Evolutionary conservation across 2,797 vertebrate genomes (phyloP).

Genomic region (Sternarchorhynchus goeldii): DNA sequence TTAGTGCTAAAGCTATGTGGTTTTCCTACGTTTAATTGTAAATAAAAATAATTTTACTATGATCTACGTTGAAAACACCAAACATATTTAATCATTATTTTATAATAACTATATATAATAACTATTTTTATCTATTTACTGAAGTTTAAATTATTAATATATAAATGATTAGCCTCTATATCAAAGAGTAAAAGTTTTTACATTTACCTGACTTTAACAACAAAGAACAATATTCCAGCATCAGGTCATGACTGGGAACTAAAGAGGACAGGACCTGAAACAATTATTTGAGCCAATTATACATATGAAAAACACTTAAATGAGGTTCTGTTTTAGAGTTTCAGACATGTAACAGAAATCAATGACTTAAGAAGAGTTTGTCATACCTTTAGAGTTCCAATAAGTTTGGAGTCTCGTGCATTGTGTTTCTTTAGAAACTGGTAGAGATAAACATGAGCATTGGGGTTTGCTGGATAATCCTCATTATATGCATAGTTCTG

Average conservation of each 20-base stretch:
- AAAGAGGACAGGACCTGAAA: constrained; percentile 78
- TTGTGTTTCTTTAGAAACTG: constrained; percentile 79
- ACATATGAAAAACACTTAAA: neutral
- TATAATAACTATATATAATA: neutral
- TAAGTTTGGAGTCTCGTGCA: constrained; percentile 67
- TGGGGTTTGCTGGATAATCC: constrained; percentile 88
- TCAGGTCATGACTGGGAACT: constrained; percentile 90
- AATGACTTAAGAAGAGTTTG: neutral
- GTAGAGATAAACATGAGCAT: constrained; percentile 88
- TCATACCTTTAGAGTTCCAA: constrained; percentile 81
- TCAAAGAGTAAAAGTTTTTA: neutral
- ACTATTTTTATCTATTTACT: neutral
- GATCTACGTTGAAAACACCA: too few relatives aligned
- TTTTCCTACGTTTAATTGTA: too few relatives aligned
- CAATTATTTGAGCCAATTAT: constrained; percentile 36
- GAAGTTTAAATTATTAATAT: neutral
- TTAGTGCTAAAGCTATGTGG: too few relatives aligned
- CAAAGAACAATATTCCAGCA: constrained; percentile 82
- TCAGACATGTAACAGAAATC: neutral
- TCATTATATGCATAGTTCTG: constrained; percentile 84
- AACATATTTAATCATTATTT: neutral
- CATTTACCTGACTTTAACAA: constrained; percentile 68
- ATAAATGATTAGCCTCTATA: neutral
- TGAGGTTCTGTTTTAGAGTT: neutral
- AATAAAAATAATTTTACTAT: too few relatives aligned